phyloP scores from a whole-genome alignment of 2,888 invertebrate genomes.

The Sesia bembeciformis region DNA sequence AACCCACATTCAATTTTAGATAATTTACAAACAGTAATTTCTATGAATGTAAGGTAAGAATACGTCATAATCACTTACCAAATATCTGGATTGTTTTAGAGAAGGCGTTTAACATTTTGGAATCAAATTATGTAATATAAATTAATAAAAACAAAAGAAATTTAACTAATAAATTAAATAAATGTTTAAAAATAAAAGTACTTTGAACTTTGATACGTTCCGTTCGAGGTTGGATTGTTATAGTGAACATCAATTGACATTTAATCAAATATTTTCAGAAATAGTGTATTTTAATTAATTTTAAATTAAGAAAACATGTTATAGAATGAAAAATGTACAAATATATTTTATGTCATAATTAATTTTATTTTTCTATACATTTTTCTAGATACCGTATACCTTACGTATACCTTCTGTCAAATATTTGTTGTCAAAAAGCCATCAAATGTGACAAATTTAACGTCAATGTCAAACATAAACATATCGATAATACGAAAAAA shows the following conservation, averaged over 20 bases:
- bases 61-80: conserved; percentile 24
- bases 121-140: background rate
- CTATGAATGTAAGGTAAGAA: background rate
- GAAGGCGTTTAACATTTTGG: conserved; percentile 35
- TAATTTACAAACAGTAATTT: background rate
- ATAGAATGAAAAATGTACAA: too few species aligned
- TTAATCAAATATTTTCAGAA: too few species aligned
- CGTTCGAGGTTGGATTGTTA: too few species aligned
- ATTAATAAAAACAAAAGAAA: conserved; percentile 11
- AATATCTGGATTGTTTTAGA: conserved; percentile 32
- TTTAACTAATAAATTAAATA: conserved; percentile 8
- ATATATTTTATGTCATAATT: too few species aligned
- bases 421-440: background rate
- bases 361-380: too few species aligned
- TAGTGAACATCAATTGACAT: too few species aligned
- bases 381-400: too few species aligned
- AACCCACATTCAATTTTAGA: background rate
- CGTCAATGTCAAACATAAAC: conserved; percentile 42
- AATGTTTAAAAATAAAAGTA: conserved; percentile 14
- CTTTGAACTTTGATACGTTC: conserved; percentile 29
- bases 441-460: background rate
- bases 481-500: conserved; percentile 36
- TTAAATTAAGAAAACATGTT: too few species aligned
- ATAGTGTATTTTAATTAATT: too few species aligned
- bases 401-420: background rate